Conservation (phyloP, 1,140 invertebrate species). For the Mercenaria mercenaria region DNA sequence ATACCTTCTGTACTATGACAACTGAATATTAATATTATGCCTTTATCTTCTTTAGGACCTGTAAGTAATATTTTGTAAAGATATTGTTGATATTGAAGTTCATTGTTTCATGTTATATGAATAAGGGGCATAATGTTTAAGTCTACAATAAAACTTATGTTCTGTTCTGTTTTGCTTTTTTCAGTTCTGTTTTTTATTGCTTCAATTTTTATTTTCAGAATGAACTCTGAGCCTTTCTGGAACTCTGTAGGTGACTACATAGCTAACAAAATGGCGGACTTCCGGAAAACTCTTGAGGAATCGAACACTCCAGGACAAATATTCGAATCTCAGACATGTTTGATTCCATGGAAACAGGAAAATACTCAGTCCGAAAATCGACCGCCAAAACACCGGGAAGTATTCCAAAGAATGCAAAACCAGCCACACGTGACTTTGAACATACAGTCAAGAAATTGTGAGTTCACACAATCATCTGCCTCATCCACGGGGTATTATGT, state of each 20-base stretch:
- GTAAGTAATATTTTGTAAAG: too few relatives aligned
- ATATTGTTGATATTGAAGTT: too few relatives aligned
- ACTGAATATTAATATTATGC: too few relatives aligned
- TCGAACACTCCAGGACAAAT: constrained; percentile 18
- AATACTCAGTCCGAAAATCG: background rate
- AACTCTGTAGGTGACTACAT: constrained; percentile 46
- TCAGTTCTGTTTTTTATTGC: too few relatives aligned
- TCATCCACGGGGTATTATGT: background rate
- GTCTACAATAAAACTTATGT: too few relatives aligned
- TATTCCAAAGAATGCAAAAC: background rate
- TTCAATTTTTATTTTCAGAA: background rate
- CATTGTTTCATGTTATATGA: too few relatives aligned
- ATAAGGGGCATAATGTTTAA: too few relatives aligned
- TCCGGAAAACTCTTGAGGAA: background rate
- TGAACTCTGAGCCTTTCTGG: constrained; percentile 51
- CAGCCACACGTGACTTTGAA: background rate
- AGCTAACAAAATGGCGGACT: constrained; percentile 33
- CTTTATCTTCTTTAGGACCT: too few relatives aligned
- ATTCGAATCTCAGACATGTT: constrained; percentile 37
- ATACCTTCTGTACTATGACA: too few relatives aligned
- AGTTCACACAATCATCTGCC: background rate
- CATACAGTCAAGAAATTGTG: background rate
- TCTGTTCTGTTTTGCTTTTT: too few relatives aligned
- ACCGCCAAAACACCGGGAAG: background rate
- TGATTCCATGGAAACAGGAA: background rate